Evolutionary conservation across 53 echinoderm and acorn worm genomes (phyloP), one percentile per base, ranked within the genome.

Genomic region (Apostichopus leukothele): DNA sequence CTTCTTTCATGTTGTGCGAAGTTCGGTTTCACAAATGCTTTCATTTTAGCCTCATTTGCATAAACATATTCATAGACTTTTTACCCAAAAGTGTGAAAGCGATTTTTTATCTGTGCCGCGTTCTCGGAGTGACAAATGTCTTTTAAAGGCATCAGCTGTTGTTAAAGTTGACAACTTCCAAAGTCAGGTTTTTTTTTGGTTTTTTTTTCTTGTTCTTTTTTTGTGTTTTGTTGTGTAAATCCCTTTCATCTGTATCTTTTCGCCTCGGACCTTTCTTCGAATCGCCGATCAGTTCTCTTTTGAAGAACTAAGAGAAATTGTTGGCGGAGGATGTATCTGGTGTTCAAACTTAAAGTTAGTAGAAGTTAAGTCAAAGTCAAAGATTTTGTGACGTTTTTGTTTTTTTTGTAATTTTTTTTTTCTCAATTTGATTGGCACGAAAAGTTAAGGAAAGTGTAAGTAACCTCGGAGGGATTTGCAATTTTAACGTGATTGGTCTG

Each of bases 61-160:
- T 85, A 85, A 85, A 67, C 25, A 85, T 85, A 85, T 85, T 85
- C 85, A 85, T 85, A 85, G 85, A 85, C 85, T 85, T 85, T 39
- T 67, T 85, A 67, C 63, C 85, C 50, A 63, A 67, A 67, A 63
- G 66, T 63, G 63, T 63, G 63, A 67, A 85, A 85, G 85, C 85
- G 66, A 85, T 85, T 85, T 85, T 67, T 85, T 67, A 67, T 85
- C 85, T 85, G 12, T 50, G 66, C 85, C 50, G 68, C 85, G 16
- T 66, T 67, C 67, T 85, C 26, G 63, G 27, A 66, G 85, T 85
- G 85, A 85, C 85, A 85, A 85, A 85, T 60, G 50, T 67, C 63
- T 85, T 85, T 67, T 85, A 85, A 85, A 85, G 85, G 85, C 85
- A 67, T 85, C 85, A 67, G 85, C 66, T 19, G 67, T 85, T 50